A percentile compares a stretch with the other conserved stretches of the same genome.
Evolutionary conservation across 2,888 invertebrate genomes (phyloP).

Genomic region (Philopedon plagiatum): DNA sequence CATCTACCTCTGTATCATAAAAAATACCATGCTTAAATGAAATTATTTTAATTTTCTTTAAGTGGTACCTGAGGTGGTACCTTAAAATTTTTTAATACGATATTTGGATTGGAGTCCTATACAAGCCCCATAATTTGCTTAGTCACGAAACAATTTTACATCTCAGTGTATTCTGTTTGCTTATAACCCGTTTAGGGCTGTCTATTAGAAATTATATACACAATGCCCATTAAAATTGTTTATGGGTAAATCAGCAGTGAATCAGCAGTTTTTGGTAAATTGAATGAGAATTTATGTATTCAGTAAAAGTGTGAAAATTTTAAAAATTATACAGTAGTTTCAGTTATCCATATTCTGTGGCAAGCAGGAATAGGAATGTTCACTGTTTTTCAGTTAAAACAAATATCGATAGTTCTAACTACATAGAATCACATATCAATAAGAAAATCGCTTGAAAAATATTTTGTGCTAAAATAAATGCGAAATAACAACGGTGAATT

Average conservation of each 20-base stretch:
- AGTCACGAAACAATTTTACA: conserved; percentile 37
- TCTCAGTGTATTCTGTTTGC: conserved; percentile 27
- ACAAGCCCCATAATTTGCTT: conserved; percentile 17
- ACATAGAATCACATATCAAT: no score
- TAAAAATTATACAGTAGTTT: no score
- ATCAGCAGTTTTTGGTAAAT: background rate
- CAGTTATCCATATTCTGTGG: no score
- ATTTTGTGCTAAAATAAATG: no score
- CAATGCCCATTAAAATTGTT: conserved; percentile 32
- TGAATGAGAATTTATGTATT: background rate
- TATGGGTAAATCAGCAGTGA: conserved; percentile 15
- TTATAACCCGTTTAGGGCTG: conserved; percentile 39
- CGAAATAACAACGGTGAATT: no score
- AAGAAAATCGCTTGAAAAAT: no score
- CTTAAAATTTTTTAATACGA: background rate
- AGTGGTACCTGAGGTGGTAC: background rate
- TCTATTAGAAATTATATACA: conserved; percentile 41
- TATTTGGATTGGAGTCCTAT: conserved; percentile 5
- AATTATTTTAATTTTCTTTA: conserved; percentile 1
- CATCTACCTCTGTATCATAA: background rate
- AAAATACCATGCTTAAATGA: background rate
- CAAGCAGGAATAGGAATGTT: no score
- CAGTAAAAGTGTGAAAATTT: no score
- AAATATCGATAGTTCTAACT: no score
- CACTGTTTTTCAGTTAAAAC: no score